These are phyloP conservation scores for Rhegmatorhina hoffmannsi DNA, from an alignment of 2,113 vertebrate genomes.

Conservation along the genomic window DNA sequence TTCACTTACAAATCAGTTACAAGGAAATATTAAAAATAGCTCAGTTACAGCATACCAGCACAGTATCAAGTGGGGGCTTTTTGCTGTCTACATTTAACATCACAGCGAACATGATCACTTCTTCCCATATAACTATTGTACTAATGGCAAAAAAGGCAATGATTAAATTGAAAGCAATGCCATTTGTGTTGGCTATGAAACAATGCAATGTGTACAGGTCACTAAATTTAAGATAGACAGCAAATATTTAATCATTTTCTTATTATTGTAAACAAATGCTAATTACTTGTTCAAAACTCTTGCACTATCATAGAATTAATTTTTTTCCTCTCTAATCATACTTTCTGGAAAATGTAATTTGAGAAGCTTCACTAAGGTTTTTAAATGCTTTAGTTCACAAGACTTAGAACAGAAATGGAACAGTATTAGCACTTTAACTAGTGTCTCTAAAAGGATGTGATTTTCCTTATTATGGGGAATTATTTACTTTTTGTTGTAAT, in stretches of 20 bases:
- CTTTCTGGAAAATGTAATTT: not conserved
- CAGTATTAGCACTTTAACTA: not conserved
- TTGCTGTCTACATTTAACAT: slow-evolving; percentile 81
- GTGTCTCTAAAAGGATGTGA: not conserved
- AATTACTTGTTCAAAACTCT: slow-evolving; percentile 43
- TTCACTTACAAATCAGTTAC: slow-evolving; percentile 96
- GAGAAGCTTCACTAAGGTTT: not conserved
- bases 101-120: slow-evolving; percentile 75
- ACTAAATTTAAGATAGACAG: slow-evolving; percentile 73
- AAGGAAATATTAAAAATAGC: slow-evolving; percentile 95
- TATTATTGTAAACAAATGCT: slow-evolving; percentile 68
- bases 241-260: slow-evolving; percentile 72
- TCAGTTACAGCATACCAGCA: slow-evolving; percentile 83
- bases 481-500: slow-evolving; percentile 18
- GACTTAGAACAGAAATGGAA: slow-evolving; percentile 18
- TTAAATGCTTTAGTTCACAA: not conserved
- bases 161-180: slow-evolving; percentile 78
- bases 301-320: not conserved
- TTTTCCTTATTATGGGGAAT: not conserved
- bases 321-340: not conserved
- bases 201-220: slow-evolving; percentile 73
- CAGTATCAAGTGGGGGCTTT: slow-evolving; percentile 85
- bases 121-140: slow-evolving; percentile 76
- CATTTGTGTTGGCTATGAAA: slow-evolving; percentile 79
- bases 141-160: slow-evolving; percentile 77